Evolutionary conservation across 2,797 vertebrate genomes (phyloP), one percentile per base, ranked within the genome.

Genomic region (Clarias laeviceps): DNA sequence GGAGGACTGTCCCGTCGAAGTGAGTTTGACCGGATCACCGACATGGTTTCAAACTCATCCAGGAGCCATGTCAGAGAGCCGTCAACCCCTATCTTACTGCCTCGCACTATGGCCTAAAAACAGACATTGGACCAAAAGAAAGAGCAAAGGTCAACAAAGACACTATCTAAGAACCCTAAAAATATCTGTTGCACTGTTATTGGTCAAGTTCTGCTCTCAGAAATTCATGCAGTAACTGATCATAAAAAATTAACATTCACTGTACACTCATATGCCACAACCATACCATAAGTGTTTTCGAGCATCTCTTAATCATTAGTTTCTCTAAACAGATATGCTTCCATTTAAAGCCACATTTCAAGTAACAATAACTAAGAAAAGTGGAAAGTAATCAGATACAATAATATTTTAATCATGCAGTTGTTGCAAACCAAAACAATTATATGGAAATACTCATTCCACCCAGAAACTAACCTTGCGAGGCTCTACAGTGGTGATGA

Each of bases 21-120:
- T 14, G 98, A 99, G 91, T 99, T 99, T 88, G 97, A 98, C 86
- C 97, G 97, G 0, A 96, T 98, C 86, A 99, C 97, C 0, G 98
- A 98, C 96, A 99, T 97, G 87, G 94, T 96, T 92, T 98, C 96
- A 87, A 98, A 98, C 90, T 98, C 97, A 17, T 97, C 97, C 89
- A 99, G 90, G 78, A 99, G 95, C 97, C 97, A 97, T 0, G 96
- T 96, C 74, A 99, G 93, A 24, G 97, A 97, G 82, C 97, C 97
- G 20, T 97, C 97, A 77, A 92, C 95, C 22, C 94, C 93, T 0
- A 96, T 90, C 91, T 96, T 98, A 92, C 93, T 97, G 91, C 98
- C 97, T 6, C 97, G 95, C 3, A 99, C 97, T 59, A 99, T 99
- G 78, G 94, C 95, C 97, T 99, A 91, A 20, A 89, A 62, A 82